Evolutionary conservation across 2,113 vertebrate genomes (phyloP).

Genomic region (Ascaphus truei): DNA sequence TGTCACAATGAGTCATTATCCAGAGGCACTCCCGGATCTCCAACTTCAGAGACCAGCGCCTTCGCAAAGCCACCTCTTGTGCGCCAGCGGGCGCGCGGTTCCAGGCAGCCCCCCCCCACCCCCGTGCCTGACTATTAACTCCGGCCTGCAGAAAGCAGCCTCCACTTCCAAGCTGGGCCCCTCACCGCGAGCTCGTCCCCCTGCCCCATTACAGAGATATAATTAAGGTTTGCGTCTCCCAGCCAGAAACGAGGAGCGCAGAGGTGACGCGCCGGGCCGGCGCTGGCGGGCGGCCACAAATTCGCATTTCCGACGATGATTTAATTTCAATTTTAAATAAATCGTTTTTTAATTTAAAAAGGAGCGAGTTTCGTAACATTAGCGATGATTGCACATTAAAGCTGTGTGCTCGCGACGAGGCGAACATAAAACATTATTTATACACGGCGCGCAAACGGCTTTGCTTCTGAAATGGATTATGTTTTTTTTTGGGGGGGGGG

Average conservation of each 20-base stretch:
- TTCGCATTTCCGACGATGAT: constrained; percentile 98
- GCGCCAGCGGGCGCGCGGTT: too few species aligned
- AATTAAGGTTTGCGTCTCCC: constrained; percentile 83
- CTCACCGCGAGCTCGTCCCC: constrained; percentile 8
- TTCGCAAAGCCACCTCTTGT: too few species aligned
- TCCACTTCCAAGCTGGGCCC: background rate
- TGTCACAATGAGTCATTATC: too few species aligned
- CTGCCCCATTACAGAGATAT: constrained; percentile 49
- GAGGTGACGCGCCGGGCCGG: constrained; percentile 52
- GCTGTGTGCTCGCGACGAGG: constrained; percentile 82
- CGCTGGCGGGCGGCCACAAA: constrained; percentile 86
- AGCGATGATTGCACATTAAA: constrained; percentile 84
- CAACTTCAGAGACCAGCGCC: too few species aligned
- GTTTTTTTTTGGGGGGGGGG: constrained; percentile 68
- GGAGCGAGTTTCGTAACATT: constrained; percentile 86
- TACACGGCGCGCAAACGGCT: constrained; percentile 84
- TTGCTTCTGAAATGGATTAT: constrained; percentile 80
- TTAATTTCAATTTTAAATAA: constrained; percentile 97
- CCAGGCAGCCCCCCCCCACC: too few species aligned
- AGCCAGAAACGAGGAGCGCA: constrained; percentile 66
- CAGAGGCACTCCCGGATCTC: too few species aligned
- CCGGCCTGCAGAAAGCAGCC: background rate
- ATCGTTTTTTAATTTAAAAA: constrained; percentile 99
- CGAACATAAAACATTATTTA: constrained; percentile 87
- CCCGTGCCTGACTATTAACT: background rate